A percentile compares a stretch with the other conserved stretches of the same genome.
phyloP scores from a whole-genome alignment of 2,888 invertebrate species.

The Ryuthela nishihirai region DNA sequence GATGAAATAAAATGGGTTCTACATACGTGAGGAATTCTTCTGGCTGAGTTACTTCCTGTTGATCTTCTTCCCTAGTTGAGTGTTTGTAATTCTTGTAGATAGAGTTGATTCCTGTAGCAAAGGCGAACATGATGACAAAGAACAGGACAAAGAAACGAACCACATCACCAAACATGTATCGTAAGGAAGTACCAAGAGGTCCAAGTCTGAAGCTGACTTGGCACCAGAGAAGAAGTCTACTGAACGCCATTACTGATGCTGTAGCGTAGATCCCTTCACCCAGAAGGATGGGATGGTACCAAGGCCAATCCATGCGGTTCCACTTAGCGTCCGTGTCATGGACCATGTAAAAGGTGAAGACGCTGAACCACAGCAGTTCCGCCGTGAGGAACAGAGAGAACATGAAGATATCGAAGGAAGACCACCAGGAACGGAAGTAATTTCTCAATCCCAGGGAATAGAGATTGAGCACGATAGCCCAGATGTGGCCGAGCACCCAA shows the following conservation, averaged over 20 bases:
- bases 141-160: constrained; percentile 59
- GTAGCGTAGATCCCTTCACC: constrained; percentile 65
- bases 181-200: constrained; percentile 54
- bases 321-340: constrained; percentile 50
- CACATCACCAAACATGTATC: constrained; percentile 36
- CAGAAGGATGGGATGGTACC: constrained; percentile 61
- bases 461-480: constrained; percentile 30
- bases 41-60: constrained; percentile 59
- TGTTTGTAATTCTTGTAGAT: constrained; percentile 65
- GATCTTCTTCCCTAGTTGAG: constrained; percentile 60
- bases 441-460: constrained; percentile 15
- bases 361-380: constrained; percentile 71
- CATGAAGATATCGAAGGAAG: constrained; percentile 34
- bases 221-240: constrained; percentile 61
- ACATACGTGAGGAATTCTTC: constrained; percentile 55
- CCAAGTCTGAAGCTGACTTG: constrained; percentile 63
- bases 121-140: constrained; percentile 56
- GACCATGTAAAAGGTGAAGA: constrained; percentile 59
- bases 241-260: constrained; percentile 64
- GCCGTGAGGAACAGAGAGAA: constrained; percentile 52
- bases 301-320: constrained; percentile 64
- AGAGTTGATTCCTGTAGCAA: constrained; percentile 53
- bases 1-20: too few relatives aligned
- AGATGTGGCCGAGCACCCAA: constrained; percentile 30
- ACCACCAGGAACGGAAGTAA: constrained; percentile 33